Percentiles rank a stretch among this genome's conserved stretches.
These are phyloP conservation scores for Thysanoteuthis rhombus DNA, from an alignment of 2,888 invertebrate species.

Conservation along the genomic window DNA sequence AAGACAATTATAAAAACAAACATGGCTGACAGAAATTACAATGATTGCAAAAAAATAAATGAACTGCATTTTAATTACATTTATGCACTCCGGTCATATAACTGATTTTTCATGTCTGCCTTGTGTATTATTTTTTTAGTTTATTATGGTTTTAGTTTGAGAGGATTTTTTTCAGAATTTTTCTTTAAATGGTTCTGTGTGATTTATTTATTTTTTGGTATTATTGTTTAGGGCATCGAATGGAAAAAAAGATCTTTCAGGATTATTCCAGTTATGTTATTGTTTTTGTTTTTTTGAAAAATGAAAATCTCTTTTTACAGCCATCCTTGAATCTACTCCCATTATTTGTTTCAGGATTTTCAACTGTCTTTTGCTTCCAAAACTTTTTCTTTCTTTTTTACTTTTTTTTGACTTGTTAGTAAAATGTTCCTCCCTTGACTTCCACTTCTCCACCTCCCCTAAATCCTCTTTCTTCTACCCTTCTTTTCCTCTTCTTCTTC, in stretches of 20 bases:
- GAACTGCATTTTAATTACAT: constrained; percentile 12
- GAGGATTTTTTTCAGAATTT: neutral
- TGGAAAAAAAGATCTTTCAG: neutral
- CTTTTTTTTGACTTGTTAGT: neutral
- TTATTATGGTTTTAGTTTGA: neutral
- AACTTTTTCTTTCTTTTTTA: neutral
- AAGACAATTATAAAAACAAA: neutral
- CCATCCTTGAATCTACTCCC: neutral
- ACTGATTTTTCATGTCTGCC: neutral
- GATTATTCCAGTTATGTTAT: neutral
- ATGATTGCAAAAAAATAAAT: constrained; percentile 12
- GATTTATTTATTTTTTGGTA: neutral
- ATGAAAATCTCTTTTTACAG: neutral
- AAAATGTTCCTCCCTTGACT: neutral
- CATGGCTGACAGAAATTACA: neutral
- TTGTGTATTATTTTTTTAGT: neutral
- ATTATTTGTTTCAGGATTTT: neutral
- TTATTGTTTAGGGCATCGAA: neutral
- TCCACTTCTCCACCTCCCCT: too few species aligned
- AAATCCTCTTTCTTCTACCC: too few species aligned
- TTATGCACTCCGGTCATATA: neutral
- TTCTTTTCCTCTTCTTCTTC: neutral
- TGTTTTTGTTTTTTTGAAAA: neutral
- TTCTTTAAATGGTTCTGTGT: neutral
- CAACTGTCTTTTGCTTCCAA: neutral